Conservation (phyloP, 1,140 invertebrate species). For the Ceratitis capitata region DNA sequence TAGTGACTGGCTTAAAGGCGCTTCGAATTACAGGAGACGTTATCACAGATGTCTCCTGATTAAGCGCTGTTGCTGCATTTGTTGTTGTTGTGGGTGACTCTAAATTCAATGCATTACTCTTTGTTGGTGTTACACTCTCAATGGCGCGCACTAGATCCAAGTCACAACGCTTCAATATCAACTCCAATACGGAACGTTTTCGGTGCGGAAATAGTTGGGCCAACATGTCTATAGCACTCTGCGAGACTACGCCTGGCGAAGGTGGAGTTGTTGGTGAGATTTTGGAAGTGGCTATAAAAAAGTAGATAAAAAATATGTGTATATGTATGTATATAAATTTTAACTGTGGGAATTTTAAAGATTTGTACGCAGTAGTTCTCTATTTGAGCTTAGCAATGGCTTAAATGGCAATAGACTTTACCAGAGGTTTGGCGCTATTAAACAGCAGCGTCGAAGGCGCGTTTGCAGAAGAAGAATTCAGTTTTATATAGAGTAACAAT, state of each 20-base stretch:
- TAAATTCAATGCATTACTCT: not conserved
- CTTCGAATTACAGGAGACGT: conserved; percentile 48
- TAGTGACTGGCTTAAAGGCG: conserved; percentile 54
- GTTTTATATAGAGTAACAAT: no score
- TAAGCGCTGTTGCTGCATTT: not conserved
- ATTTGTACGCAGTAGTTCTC: not conserved
- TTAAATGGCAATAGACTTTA: no score
- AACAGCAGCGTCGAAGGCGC: no score
- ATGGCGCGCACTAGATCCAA: conserved; percentile 80
- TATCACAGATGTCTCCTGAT: not conserved
- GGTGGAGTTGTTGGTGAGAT: not conserved
- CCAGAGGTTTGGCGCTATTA: no score
- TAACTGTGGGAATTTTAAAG: not conserved
- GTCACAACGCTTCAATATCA: conserved; percentile 86
- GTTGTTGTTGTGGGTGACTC: not conserved
- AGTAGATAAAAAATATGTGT: not conserved
- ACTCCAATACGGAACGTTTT: conserved; percentile 86
- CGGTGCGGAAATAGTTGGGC: conserved; percentile 85
- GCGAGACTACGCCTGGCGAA: conserved; percentile 61
- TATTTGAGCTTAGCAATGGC: not conserved
- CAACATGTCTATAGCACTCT: conserved; percentile 83
- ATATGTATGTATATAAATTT: no score
- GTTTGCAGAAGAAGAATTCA: no score
- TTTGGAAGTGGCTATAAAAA: not conserved
- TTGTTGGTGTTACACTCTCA: conserved; percentile 56